Base-by-base conservation (phyloP, 2,113 vertebrate genomes). In the Trematomus loennbergii region DNA sequence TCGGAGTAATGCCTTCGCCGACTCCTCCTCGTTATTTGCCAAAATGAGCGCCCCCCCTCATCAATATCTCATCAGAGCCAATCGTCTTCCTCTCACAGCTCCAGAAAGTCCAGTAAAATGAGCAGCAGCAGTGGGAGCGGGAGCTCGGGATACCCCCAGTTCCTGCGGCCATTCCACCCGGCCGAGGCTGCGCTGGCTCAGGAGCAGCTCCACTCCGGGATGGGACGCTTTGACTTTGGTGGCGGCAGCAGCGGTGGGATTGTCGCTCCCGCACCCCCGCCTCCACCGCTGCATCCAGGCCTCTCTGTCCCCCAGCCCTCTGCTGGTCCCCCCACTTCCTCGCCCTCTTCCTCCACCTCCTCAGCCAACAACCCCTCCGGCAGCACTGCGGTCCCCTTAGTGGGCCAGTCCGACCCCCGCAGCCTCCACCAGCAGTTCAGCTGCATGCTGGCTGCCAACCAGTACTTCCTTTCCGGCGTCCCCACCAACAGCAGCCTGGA, bases 391-490 rank as follows among this genome's bases (percentile, higher is more conserved):
- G 94, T 95, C 54, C 94, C 94, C 40, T 73, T 95, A 12, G 94
- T 94, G 1, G 92, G 95, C 50, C 94, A 95, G 89, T 94, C 95
- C 0, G 95, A 96, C 46, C 94, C 95, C 43, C 95, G 95, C 75
- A 96, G 94, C 92, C 94, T 96, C 66, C 95, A 96, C 88, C 95
- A 96, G 91, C 95, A 96, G 85, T 96, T 96, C 88, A 96, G 95
- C 87, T 96, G 95, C 89, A 96, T 96, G 95, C 94, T 96, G 1
- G 95, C 95, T 1, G 95, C 95, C 74, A 96, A 96, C 83, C 95
- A 96, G 79, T 96, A 96, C 87, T 95, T 95, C 82, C 89, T 96
- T 36, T 96, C 95, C 5, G 95, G 95, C 2, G 94, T 96, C 29
- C 95, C 94, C 63, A 80, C 94, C 66, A 96, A 95, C 87, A 94